Evolutionary conservation across 30 jellyfish, hydroid and myxozoan species (phyloP).

Genomic region (Catostylus mosaicus): DNA sequence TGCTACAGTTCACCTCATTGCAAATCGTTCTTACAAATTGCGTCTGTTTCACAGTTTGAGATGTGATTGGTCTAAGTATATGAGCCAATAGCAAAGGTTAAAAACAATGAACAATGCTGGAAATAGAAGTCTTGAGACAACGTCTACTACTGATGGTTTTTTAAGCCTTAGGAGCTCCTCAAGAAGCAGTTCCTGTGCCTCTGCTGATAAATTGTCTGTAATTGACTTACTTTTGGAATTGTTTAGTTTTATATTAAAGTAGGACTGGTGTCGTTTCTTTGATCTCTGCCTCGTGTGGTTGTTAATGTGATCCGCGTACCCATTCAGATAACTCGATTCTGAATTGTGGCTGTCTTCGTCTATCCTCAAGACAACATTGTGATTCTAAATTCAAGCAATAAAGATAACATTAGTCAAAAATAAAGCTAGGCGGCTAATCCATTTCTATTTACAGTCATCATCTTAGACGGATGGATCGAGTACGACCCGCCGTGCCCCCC

Average conservation of each 20-base stretch:
- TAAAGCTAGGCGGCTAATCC: neutral
- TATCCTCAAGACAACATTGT: conserved; percentile 58
- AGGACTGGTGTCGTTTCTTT: conserved; percentile 9
- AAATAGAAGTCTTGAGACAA: conserved; percentile 50
- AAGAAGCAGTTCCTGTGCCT: conserved; percentile 57
- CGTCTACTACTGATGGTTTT: conserved; percentile 60
- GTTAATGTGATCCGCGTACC: conserved; percentile 24
- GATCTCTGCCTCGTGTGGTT: conserved; percentile 28
- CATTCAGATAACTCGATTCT: conserved; percentile 46
- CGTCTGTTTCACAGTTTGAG: neutral
- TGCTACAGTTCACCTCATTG: too few species aligned
- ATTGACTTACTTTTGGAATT: conserved; percentile 13
- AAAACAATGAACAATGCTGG: conserved; percentile 52
- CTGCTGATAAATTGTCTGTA: conserved; percentile 33
- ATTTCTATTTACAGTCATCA: neutral
- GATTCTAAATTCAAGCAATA: conserved; percentile 23
- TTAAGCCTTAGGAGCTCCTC: conserved; percentile 68
- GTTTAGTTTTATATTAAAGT: conserved; percentile 23
- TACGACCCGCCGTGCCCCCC: too few species aligned
- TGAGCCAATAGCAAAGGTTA: conserved; percentile 64
- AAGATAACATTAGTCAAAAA: neutral
- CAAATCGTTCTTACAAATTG: too few species aligned
- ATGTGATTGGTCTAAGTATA: conserved; percentile 52
- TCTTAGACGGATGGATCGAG: too few species aligned
- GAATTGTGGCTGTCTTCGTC: conserved; percentile 31